phyloP scores from a whole-genome alignment of 23 tunicate species.

The Diplosoma virens region DNA sequence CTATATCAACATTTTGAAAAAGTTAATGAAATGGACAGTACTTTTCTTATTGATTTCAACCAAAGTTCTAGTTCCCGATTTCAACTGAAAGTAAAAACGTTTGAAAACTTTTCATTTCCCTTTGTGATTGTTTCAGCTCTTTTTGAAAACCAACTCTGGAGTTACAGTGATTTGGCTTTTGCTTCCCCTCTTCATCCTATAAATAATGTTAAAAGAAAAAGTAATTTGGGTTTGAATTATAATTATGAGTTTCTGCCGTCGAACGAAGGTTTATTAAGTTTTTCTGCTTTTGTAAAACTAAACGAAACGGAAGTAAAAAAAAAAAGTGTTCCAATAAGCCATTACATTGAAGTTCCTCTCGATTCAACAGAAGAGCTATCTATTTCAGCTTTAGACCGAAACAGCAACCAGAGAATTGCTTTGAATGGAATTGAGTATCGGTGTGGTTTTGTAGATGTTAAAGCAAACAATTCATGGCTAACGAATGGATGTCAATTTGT shows the following conservation, averaged over 20 bases:
- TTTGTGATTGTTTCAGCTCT: not conserved
- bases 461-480: slow-evolving; percentile 23
- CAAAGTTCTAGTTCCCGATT: not conserved
- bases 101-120: not conserved
- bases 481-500: slow-evolving; percentile 30
- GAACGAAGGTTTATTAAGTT: not conserved
- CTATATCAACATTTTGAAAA: not conserved
- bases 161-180: not conserved
- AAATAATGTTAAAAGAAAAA: not conserved
- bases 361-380: not conserved
- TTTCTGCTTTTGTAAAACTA: not conserved
- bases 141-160: not conserved
- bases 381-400: not conserved
- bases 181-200: not conserved
- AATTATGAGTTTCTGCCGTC: not conserved
- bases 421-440: slow-evolving; percentile 2
- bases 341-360: not conserved
- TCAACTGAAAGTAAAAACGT: not conserved
- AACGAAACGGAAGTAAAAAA: not conserved
- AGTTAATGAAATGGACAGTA: not conserved
- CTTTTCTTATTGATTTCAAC: not conserved
- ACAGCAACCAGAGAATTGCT: not conserved
- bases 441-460: slow-evolving; percentile 5
- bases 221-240: not conserved
- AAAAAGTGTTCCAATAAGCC: slow-evolving; percentile 14